Evolutionary conservation across 1,140 invertebrate genomes (phyloP).

Genomic region (Drosophila teissieri): DNA sequence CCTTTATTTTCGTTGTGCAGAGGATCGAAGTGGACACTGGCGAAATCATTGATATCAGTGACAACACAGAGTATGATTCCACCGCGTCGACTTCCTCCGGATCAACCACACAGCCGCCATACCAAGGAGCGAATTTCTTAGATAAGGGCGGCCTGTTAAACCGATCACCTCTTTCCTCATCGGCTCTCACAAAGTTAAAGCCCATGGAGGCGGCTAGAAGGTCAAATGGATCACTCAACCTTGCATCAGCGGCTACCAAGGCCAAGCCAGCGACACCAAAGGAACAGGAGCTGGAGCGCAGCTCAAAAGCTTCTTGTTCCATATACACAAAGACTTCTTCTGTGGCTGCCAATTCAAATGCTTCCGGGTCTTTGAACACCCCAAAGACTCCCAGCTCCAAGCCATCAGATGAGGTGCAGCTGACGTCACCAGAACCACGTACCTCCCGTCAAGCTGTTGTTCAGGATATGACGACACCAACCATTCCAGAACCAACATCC

Average conservation of each 20-base stretch:
- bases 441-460: not conserved
- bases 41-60: constrained; percentile 14
- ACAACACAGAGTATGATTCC: not conserved
- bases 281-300: not conserved
- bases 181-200: not conserved
- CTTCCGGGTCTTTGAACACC: not conserved
- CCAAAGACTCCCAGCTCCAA: not conserved
- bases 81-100: not conserved
- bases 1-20: not conserved
- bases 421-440: not conserved
- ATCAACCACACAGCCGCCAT: not conserved
- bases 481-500: not conserved
- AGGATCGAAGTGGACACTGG: not conserved
- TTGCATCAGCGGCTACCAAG: not conserved
- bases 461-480: not conserved
- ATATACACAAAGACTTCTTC: not conserved
- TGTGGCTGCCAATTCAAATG: not conserved
- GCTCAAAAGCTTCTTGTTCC: not conserved
- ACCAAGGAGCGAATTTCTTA: too few relatives aligned
- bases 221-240: not conserved
- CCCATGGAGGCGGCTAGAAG: not conserved
- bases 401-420: not conserved
- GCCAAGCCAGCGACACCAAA: not conserved
- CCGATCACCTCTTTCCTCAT: not conserved
- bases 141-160: not conserved